phyloP scores from a whole-genome alignment of 1,140 invertebrate species.

The Chelonus insularis region DNA sequence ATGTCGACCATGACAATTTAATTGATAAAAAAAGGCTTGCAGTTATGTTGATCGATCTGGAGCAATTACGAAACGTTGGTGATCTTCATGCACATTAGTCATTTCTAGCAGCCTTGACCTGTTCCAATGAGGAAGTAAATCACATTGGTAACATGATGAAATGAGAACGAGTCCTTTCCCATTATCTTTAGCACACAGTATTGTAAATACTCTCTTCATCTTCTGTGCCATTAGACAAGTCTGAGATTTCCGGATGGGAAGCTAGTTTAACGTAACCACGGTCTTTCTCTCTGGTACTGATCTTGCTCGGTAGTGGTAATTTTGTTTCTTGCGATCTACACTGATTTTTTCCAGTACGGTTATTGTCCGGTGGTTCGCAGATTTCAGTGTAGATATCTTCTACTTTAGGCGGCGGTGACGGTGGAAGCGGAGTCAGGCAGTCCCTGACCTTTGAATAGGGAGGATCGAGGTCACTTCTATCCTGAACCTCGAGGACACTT shows the following conservation, averaged over 20 bases:
- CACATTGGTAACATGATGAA: background rate
- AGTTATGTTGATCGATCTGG: conserved; percentile 15
- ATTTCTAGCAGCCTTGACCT: conserved; percentile 26
- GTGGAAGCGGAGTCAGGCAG: conserved; percentile 49
- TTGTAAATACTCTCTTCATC: conserved; percentile 56
- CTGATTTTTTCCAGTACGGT: conserved; percentile 6
- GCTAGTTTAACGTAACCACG: conserved; percentile 50
- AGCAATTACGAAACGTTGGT: conserved; percentile 2
- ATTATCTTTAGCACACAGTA: conserved; percentile 46
- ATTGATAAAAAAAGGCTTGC: conserved; percentile 41
- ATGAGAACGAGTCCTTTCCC: background rate
- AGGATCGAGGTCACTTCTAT: conserved; percentile 45
- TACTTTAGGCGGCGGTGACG: conserved; percentile 42
- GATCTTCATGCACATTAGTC: conserved; percentile 10
- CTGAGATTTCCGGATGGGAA: conserved; percentile 40
- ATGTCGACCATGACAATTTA: conserved; percentile 38
- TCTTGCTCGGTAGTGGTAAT: conserved; percentile 33
- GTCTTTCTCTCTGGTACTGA: conserved; percentile 41
- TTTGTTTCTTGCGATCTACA: conserved; percentile 36
- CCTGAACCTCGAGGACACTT: conserved; percentile 50
- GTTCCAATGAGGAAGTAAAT: background rate
- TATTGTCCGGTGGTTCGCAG: conserved; percentile 40
- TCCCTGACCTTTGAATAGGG: conserved; percentile 57
- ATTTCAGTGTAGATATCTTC: conserved; percentile 57
- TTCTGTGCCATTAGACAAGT: conserved; percentile 37